Base-by-base conservation (phyloP, 2,888 invertebrate genomes). In the Rugalucina vietnamica region DNA sequence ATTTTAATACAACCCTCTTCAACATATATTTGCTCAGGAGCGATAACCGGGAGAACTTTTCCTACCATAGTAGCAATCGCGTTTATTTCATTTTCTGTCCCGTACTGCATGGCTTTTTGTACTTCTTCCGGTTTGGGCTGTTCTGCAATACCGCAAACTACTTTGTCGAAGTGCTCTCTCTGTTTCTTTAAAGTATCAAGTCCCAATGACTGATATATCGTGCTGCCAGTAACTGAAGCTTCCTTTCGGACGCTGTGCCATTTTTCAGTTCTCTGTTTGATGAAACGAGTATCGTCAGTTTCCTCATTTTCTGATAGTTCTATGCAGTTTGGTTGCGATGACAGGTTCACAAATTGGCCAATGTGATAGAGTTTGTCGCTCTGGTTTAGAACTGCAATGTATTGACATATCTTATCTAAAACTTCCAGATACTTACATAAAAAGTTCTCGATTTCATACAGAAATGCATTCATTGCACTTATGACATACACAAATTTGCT, bases 151-250 rank as follows among this genome's bases (percentile, higher is more conserved):
- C 29, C 29, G 21, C 69, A 10, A 24, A 72, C 3, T n/a, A 72
- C 72, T 3, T 3, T 39, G 34, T 72, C 72, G 29, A 39, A 72
- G 39, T 72, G 43, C 29, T 72, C 72, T 34, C 29, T 2, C 21
- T 72, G 84, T 29, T 27, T 24, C 43, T 84, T 84, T 54, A 84
- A 65, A 34, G 73, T 57, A 1, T 81, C 81, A 8, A 84, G 54
- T 27, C 84, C 81, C n/a, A 85, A 39, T 5, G 85, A 79, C 39
- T 71, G 76, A n/a, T 76, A 43, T 8, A 76, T 50, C 2, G 75
- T 84, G 37, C 84, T 84, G 1, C 81, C 81, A 10, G 81, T 85
- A 34, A 80, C 80, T 24, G 0, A 1, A n/a, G 79, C 79, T 8
- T 29, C n/a, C 21, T 72, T 10, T 2, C 79, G 39, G 2, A 79